Conservation (phyloP, 2,888 invertebrate genomes). For the Andrena fulva region DNA sequence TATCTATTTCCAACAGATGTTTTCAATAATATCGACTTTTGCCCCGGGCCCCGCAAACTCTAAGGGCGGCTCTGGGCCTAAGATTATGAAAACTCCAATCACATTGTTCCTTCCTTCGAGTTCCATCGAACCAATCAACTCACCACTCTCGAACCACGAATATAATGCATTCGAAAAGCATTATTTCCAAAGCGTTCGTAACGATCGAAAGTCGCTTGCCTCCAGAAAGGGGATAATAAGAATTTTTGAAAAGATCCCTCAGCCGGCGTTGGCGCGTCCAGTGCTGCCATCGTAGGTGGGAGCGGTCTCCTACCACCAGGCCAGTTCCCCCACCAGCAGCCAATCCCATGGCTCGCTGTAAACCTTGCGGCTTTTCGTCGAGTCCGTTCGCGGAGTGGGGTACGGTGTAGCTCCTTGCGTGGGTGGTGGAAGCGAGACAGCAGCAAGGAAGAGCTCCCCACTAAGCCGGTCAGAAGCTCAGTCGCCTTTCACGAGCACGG, state of each 20-base stretch:
- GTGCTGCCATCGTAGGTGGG: constrained; percentile 65
- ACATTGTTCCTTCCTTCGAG: too few relatives aligned
- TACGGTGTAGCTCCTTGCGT: constrained; percentile 41
- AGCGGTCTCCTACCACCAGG: constrained; percentile 46
- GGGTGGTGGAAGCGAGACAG: constrained; percentile 60
- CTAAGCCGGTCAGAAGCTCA: constrained; percentile 69
- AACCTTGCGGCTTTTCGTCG: constrained; percentile 62
- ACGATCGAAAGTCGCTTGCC: too few relatives aligned
- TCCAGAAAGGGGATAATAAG: too few relatives aligned
- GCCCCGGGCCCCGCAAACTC: too few relatives aligned
- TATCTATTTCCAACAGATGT: too few relatives aligned
- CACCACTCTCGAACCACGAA: too few relatives aligned
- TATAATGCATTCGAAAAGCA: too few relatives aligned
- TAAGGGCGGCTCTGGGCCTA: too few relatives aligned
- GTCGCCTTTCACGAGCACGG: constrained; percentile 80
- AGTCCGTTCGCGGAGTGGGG: constrained; percentile 37
- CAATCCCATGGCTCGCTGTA: constrained; percentile 57
- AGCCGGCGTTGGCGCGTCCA: constrained; percentile 9
- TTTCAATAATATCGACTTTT: too few relatives aligned
- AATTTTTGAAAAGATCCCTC: background rate
- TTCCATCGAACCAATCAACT: too few relatives aligned
- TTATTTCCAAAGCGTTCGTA: too few relatives aligned
- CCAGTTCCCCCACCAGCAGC: constrained; percentile 42
- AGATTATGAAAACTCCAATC: too few relatives aligned
- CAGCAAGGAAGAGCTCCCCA: constrained; percentile 64